Evolutionary conservation across 2,888 invertebrate genomes (phyloP), one percentile per base, ranked within the genome.

Genomic region (Micoletzkya japonica): DNA sequence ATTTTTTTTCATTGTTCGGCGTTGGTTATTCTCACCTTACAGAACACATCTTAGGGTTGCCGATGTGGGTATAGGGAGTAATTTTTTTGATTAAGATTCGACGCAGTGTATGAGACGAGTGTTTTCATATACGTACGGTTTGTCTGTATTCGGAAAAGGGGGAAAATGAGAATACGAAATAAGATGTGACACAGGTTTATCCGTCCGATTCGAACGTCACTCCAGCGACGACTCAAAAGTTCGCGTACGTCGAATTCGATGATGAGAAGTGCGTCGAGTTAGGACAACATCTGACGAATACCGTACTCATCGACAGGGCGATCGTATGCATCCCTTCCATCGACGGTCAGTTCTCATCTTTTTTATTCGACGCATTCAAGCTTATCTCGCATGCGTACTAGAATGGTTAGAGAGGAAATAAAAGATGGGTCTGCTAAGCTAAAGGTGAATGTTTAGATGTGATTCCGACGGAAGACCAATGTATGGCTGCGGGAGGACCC

Each of bases 261-360:
- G 95, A 96, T 81, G 89, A 91, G 4, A 89, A 90, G 52, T 92
- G 92, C 76, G 95, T 95, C 32, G 92, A 92, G 26, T 93, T 95
- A n/a, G 95, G 97, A 0, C 94, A 96, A 84, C 97, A 98, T 87
- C 90, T 99, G 89, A 96, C 95, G 20, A 98, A 97, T 86, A 97
- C 96, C 0, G 97, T 98, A 17, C 97, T 98, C 86, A 95, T 98
- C 82, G 98, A 99, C 87, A 90, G 96, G 71, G 97, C 97, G 0
- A 87, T 99, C 59, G 94, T 97, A 77, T 94, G 97, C 59, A 92
- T 95, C 70, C 96, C 96, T 0, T 92, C 93, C 34, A 74, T 76
- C 1, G 73, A 81, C 44, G 78, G 83, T 84, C 30, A 73, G 77
- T 73, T 28, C 17, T 57, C 44, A 2, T 44, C 49, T 1, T 24